phyloP scores from a whole-genome alignment of 1,140 invertebrate species.

The Bradysia coprophila region DNA sequence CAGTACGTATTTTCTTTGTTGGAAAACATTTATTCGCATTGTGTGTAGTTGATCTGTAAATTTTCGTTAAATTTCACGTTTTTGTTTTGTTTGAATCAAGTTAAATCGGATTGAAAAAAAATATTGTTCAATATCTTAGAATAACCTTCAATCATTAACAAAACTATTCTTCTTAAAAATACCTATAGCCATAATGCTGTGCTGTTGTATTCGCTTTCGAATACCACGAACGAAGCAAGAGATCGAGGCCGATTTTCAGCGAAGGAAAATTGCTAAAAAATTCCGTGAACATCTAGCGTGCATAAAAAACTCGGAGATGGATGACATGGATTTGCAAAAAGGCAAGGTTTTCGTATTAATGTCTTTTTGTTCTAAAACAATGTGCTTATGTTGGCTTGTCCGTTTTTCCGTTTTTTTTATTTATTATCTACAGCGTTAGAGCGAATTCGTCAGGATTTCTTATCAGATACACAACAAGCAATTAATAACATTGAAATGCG shows the following conservation, averaged over 20 bases:
- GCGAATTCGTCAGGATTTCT: neutral
- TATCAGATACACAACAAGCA: neutral
- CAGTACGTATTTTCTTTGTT: slow-evolving; percentile 27
- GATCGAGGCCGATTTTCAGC: slow-evolving; percentile 75
- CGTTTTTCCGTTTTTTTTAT: no score
- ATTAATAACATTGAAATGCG: neutral
- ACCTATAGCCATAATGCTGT: slow-evolving; percentile 52
- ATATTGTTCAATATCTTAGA: no score
- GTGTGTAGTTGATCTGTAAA: no score
- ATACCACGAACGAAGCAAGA: slow-evolving; percentile 84
- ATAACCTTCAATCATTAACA: no score
- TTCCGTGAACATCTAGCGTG: slow-evolving; percentile 61
- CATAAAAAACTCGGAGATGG: slow-evolving; percentile 71
- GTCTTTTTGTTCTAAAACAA: neutral
- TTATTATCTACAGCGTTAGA: slow-evolving; percentile 1
- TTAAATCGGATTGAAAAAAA: no score
- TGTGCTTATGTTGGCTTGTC: neutral
- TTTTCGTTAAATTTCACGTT: no score
- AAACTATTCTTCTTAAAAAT: neutral
- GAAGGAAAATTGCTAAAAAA: slow-evolving; percentile 61
- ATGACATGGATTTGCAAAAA: slow-evolving; percentile 59
- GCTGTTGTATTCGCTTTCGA: slow-evolving; percentile 70
- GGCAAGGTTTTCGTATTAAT: slow-evolving; percentile 28
- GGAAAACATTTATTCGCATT: slow-evolving; percentile 3
- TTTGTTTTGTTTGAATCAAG: no score